Conservation (phyloP, 2,113 vertebrate genomes). For the Oncorhynchus masou region DNA sequence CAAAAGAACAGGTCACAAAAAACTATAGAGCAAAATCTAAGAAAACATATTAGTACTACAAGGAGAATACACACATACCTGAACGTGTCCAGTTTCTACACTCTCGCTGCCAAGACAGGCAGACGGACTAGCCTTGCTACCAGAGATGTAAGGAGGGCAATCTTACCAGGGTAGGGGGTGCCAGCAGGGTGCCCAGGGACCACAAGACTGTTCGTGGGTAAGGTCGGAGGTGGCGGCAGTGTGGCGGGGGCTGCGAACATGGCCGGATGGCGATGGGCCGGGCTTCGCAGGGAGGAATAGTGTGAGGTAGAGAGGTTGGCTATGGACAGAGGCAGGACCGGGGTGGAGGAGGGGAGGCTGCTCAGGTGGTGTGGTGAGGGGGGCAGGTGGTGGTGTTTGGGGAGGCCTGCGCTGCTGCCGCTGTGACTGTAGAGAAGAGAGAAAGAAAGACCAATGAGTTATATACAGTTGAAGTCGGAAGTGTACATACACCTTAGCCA, state of each 20-base stretch:
- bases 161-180: conserved; percentile 81
- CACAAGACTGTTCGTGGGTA: conserved; percentile 96
- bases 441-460: background rate
- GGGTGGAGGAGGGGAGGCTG: conserved; percentile 80
- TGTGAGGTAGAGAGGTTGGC: conserved; percentile 94
- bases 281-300: conserved; percentile 87
- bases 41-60: background rate
- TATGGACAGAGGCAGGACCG: conserved; percentile 86
- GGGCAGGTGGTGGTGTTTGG: conserved; percentile 81
- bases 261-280: conserved; percentile 91
- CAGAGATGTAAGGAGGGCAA: conserved; percentile 14
- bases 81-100: too few relatives aligned
- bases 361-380: conserved; percentile 76
- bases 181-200: conserved; percentile 93
- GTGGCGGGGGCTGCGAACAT: conserved; percentile 95
- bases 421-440: conserved; percentile 76
- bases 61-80: too few relatives aligned
- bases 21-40: background rate
- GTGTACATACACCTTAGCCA: too few relatives aligned
- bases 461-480: too few relatives aligned
- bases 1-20: background rate
- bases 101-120: conserved; percentile 4
- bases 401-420: conserved; percentile 82
- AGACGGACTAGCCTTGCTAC: background rate
- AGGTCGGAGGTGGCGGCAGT: conserved; percentile 92